Base-by-base conservation (phyloP, 37 sponge, comb jelly and placozoan species). In the Amphimedon queenslandica region DNA sequence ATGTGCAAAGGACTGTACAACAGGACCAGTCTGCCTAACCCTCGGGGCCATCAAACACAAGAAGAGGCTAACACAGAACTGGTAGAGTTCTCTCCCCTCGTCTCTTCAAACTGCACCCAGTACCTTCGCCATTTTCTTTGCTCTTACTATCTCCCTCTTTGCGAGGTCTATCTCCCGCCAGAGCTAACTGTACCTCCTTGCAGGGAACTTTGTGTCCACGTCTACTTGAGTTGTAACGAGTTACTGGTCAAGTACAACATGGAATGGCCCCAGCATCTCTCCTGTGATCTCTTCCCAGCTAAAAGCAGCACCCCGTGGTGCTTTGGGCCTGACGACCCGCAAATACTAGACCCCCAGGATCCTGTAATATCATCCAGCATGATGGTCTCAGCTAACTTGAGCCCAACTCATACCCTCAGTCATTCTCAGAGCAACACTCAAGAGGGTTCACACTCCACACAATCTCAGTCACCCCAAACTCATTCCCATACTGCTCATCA, bases 51-150 rank as follows among this genome's bases (percentile, higher is more conserved):
- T 24, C 51, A 41, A 8, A 43, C 42, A 42, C 35, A 55, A 55
- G 41, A 32, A 21, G 25, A 57, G 40, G 40, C 28, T 33, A 24
- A 56, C 56, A 37, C 4, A 56, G 57, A 28, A 58, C 37, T 58
- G 40, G 60, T 28, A 34, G 23, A 30, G 1, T 40, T 41, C 69
- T 42, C 35, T 23, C 69, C 40, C 3, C 13, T 37, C 28, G 1
- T 66, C 18, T 8, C 32, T 6, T 25, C 27, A 60, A n/a, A n/a
- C 5, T 60, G 61, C 28, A n/a, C 61, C 27, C 27, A 6, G 61
- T 60, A 60, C 28, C 61, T 60, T 6, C 61, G 21, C 21, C 61
- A 60, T n/a, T 60, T 60, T 60, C 61, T 60, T 25, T 60, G 61
- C 21, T 13, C 61, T n/a, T 60, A 60, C 28, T 60, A 60, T 60